Base-by-base conservation (phyloP, 2,888 invertebrate genomes). In the Sphecodes monilicornis region DNA sequence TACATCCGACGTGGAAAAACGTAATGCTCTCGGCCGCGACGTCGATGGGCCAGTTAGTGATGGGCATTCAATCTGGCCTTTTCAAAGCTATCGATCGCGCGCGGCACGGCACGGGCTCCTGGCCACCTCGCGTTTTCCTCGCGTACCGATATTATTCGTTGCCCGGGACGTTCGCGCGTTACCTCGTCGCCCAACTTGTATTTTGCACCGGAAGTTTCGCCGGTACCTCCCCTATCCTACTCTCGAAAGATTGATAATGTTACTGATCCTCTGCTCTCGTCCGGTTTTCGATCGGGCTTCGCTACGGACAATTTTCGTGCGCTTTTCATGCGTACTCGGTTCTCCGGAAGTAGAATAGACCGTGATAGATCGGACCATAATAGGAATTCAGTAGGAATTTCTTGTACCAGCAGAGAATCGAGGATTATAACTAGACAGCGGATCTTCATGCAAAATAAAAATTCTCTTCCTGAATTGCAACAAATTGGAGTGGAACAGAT, bases 1-100 rank as follows among this genome's bases (percentile, higher is more conserved):
- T 93, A 93, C 92, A 92, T 86, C 91, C 78, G 82, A 76, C 86
- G 64, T 82, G 86, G 82, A 90, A 89, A 89, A 89, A 89, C 81
- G 85, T 87, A 77, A 87, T 69, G 83, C 60, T 72, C 70, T 72
- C 70, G 60, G 32, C 74, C 50, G 69, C 77, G 80, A 75, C 84
- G 77, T 76, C 82, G 83, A 83, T 76, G 85, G 77, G 73, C 77
- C 77, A 71, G 71, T 73, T 78, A 68, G 50, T 32, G 73, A 78
- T 76, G 66, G 66, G 54, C 82, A 75, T 82, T 82, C 82, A 66
- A 74, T 78, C 77, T 29, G 36, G 29, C 71, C 74, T 74, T 75
- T 77, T 82, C 76, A 69, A 71, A 60, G 46, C 72, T 66, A 72
- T 73, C 78, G 78, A 81, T 77, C 76, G 26, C 18, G 46, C 3